Base-by-base conservation (phyloP, 1,140 invertebrate species). In the Aradophagus sp. region DNA sequence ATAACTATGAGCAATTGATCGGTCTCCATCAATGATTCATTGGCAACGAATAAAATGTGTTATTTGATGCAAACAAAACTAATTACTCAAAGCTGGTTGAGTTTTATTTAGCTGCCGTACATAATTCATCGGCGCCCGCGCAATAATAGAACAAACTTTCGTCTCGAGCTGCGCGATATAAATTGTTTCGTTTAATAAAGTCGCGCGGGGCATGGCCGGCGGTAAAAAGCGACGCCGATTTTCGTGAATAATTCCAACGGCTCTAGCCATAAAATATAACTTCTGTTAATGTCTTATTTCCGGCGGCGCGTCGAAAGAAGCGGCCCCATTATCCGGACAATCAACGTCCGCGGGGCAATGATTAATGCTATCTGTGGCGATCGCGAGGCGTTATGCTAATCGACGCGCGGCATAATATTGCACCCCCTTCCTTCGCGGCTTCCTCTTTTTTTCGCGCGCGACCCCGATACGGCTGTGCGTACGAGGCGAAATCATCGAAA, bases 251-350 rank as follows among this genome's bases (percentile, higher is more conserved):
- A 65, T 44, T 36, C 47, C 31, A 12, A 0, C 48, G 15, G 26
- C 31, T 47, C 31, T 39, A 15, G 32, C 14, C 48, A 29, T 69
- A 53, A 69, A 61, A 56, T 56, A 56, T 69, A n/a, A 55, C 48
- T 61, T 61, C 56, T 42, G 56, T 56, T 55, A 72, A 72, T 66
- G 56, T 39, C 32, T 58, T 41, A 59, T 62, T 73, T 67, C 70
- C 70, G 62, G 61, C 35, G 31, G 35, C 45, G 62, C 58, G 39
- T 55, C 41, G 47, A 66, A 62, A 79, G 81, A 84, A 83, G 80
- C 77, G 74, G 73, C 73, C n/a, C 78, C 74, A 82, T 83, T 83
- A 84, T 70, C 59, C 59, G 70, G 68, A 83, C 75, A 81, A 84
- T 84, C 80, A 81, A 80, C 78, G 77, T 79, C 75, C 71, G 58